Evolutionary conservation across 1,140 invertebrate genomes (phyloP), one percentile per base, ranked within the genome.

Genomic region (Archivesica marissinica): DNA sequence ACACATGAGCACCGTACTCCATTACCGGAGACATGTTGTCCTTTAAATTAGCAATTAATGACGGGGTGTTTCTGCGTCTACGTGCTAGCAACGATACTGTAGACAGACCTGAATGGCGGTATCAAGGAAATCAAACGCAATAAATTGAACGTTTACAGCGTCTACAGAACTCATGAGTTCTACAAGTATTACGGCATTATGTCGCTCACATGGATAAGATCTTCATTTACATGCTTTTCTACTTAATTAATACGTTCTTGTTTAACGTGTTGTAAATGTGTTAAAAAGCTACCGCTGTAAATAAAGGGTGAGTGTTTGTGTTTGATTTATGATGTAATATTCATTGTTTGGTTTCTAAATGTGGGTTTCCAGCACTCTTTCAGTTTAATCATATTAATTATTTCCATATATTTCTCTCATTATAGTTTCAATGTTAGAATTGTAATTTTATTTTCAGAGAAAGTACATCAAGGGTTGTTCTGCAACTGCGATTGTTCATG

Each of bases 11-110:
- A 72, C 50, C 25, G 20, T 9, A 50, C 68, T 72, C 68, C 68
- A 72, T 72, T 72, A 72, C 28, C 41, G 15, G 9, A 44, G 41
- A 3, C 39, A 47, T 72, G 41, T 33, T 72, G 68, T 28, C 68
- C 33, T 47, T 23, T 47, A 47, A 72, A 72, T 72, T 72, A 72
- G 68, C 41, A 72, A 72, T 72, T 72, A 72, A 72, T 68, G 64
- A 68, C 23, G 30, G n/a, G 38, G 41, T 23, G 47, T 70, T 70
- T 70, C 41, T 70, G 23, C 13, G 47, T 35, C 59, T 25, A 25
- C 30, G 38, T 64, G 59, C 13, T 35, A 64, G 30, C 20, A 35
- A 1, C 13, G 20, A 64, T 33, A 33, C 59, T 15, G 30, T 35
- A 9, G 4, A 64, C 33, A 64, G 38, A 59, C 6, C 2, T 64